phyloP scores from a whole-genome alignment of 2,888 invertebrate species.

The Aporophyla lueneburgensis region DNA sequence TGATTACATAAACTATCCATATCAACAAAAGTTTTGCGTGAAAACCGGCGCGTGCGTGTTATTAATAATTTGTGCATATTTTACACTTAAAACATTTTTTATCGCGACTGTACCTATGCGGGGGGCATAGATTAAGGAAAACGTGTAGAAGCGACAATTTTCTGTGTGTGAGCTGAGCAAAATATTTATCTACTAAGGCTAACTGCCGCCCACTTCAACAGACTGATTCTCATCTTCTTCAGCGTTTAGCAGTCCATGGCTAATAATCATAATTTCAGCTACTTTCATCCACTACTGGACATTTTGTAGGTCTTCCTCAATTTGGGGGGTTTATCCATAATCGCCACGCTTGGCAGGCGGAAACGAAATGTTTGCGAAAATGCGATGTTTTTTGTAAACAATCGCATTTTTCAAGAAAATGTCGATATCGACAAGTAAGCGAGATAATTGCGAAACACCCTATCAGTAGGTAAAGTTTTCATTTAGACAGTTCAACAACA shows the following conservation, averaged over 20 bases:
- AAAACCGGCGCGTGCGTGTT: slow-evolving; percentile 73
- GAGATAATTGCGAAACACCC: too few relatives aligned
- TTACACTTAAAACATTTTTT: slow-evolving; percentile 75
- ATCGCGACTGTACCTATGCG: slow-evolving; percentile 64
- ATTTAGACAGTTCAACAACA: too few relatives aligned
- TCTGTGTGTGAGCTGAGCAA: too few relatives aligned
- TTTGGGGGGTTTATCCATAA: too few relatives aligned
- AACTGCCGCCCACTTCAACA: neutral
- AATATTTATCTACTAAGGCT: neutral
- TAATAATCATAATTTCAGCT: too few relatives aligned
- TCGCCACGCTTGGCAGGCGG: too few relatives aligned
- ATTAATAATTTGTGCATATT: slow-evolving; percentile 81
- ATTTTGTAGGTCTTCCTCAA: too few relatives aligned
- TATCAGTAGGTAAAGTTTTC: too few relatives aligned
- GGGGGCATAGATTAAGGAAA: slow-evolving; percentile 15
- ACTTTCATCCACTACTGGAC: too few relatives aligned
- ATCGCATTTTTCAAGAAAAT: neutral
- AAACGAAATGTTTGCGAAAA: neutral
- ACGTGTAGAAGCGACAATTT: neutral
- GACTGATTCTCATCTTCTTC: neutral
- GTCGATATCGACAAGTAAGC: too few relatives aligned
- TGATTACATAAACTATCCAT: slow-evolving; percentile 63
- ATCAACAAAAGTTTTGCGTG: slow-evolving; percentile 73
- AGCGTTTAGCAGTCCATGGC: too few relatives aligned
- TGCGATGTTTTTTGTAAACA: neutral